Evolutionary conservation across 2,113 vertebrate genomes (phyloP), one percentile per base, ranked within the genome.

Genomic region (Pandion haliaetus): DNA sequence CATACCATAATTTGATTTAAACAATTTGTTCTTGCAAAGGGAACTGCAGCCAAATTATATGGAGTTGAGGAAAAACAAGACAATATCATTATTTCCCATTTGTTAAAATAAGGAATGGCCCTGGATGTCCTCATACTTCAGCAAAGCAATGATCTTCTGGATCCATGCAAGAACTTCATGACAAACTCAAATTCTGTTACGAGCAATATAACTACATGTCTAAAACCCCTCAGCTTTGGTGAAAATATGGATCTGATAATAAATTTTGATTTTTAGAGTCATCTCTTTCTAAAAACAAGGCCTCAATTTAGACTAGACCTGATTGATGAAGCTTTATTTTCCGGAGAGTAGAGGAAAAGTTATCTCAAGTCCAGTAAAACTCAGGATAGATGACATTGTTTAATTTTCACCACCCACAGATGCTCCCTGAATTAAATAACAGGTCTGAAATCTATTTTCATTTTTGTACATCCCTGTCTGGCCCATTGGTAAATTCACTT

Each of bases 381-480:
- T 71, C n/a, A 66, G 20, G 58, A 25, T 63, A 92, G 58, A 82
- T 63, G 26, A 71, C 57, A 62, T 58, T 93, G 50, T 80, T 92
- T 92, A 85, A 57, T 86, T 91, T 84, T 61, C 34, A 65, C 25
- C 58, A 85, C 87, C 54, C 42, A 66, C 45, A 93, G 72, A 63
- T 82, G 26, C 54, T 90, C 92, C 79, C 58, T 94, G 76, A 93
- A 90, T 86, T 88, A 93, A 94, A 86, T 88, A 91, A 67, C 67
- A 86, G 38, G 47, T 77, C 55, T 93, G 62, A 95, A 87, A 74
- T 83, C 67, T 93, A 71, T 91, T 91, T 96, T 94, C 26, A 69
- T 81, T 54, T 72, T 66, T 50, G 8, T 65, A 69, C 7, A 58
- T 72, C 45, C 32, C 44, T 70, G 86, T 79, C 74, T 90, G 52